Conservation (phyloP, 1,140 invertebrate species). For the Bombus ignitus region DNA sequence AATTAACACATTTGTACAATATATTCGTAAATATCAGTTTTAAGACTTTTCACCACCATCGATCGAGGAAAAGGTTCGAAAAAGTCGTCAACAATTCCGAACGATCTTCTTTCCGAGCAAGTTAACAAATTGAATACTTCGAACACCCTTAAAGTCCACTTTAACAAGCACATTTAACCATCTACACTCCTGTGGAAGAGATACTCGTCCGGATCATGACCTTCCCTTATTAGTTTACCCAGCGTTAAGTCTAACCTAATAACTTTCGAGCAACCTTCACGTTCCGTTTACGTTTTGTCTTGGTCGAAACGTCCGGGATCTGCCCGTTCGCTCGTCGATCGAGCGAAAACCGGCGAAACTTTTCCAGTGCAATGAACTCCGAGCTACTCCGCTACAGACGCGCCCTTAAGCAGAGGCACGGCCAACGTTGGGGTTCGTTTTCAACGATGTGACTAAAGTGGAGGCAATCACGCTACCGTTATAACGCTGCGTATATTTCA, state of each 20-base stretch:
- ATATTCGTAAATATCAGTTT: no score
- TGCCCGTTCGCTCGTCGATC: conserved; percentile 23
- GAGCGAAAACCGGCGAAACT: conserved; percentile 42
- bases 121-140: neutral
- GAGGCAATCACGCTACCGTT: conserved; percentile 53
- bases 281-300: conserved; percentile 24
- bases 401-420: conserved; percentile 36
- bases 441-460: conserved; percentile 53
- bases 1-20: no score
- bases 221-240: conserved; percentile 11
- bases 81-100: no score
- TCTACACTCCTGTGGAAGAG: neutral
- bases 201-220: neutral
- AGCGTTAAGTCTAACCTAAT: conserved; percentile 26
- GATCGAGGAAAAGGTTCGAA: no score
- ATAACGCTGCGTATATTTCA: conserved; percentile 45
- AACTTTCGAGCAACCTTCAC: conserved; percentile 32
- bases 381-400: conserved; percentile 8
- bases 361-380: conserved; percentile 53
- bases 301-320: conserved; percentile 3
- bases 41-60: no score
- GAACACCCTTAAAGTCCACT: neutral
- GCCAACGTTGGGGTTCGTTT: conserved; percentile 31
- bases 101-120: neutral
- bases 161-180: neutral